phyloP scores from a whole-genome alignment of 2,888 invertebrate genomes.

The Myopa tessellatipennis region DNA sequence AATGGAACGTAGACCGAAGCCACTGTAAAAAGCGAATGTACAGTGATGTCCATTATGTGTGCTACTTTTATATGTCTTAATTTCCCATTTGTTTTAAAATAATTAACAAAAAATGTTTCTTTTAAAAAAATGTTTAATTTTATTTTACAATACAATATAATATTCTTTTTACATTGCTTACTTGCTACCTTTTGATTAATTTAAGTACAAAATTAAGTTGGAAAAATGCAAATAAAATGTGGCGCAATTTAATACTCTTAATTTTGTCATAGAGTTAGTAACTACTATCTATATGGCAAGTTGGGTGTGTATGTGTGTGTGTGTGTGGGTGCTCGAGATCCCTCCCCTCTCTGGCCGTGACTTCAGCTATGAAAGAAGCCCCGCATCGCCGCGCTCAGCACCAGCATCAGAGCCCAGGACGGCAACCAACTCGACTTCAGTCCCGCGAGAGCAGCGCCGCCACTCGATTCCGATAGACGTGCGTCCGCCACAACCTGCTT shows the following conservation, averaged over 20 bases:
- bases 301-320: neutral
- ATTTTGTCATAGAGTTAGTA: neutral
- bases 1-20: too few relatives aligned
- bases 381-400: neutral
- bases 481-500: constrained; percentile 59
- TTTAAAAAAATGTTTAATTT: neutral
- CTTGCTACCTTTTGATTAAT: neutral
- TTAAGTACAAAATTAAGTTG: neutral
- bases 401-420: neutral
- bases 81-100: too few relatives aligned
- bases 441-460: constrained; percentile 3
- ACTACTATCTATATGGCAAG: neutral
- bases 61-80: too few relatives aligned
- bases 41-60: too few relatives aligned
- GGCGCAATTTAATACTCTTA: neutral
- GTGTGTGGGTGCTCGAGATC: neutral
- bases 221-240: neutral
- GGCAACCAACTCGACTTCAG: neutral
- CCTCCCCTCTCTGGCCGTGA: neutral
- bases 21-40: too few relatives aligned
- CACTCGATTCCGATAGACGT: constrained; percentile 51
- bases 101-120: too few relatives aligned
- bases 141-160: neutral
- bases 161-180: neutral
- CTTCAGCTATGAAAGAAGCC: neutral